Percentiles rank a stretch among this genome's conserved stretches.
These are phyloP conservation scores for Xestoiulus laeticollis DNA, from an alignment of 2,888 invertebrate species.

Conservation along the genomic window DNA sequence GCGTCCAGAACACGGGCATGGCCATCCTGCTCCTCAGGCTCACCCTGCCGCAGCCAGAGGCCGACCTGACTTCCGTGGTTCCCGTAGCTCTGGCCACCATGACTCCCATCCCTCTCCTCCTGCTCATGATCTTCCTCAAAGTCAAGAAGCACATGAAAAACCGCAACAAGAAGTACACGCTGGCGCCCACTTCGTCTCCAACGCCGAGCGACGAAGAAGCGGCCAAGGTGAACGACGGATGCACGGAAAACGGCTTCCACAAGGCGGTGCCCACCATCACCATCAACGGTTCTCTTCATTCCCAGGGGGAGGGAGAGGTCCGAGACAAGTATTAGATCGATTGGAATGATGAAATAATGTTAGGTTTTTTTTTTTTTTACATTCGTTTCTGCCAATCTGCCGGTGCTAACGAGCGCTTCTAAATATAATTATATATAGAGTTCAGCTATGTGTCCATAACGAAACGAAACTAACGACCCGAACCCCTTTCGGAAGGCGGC, in stretches of 20 bases:
- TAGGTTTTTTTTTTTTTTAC: neutral
- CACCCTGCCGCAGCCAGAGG: constrained; percentile 83
- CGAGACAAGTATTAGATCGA: neutral
- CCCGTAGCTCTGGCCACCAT: constrained; percentile 92
- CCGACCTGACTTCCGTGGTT: constrained; percentile 88
- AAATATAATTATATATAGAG: too few relatives aligned
- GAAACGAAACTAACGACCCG: too few relatives aligned
- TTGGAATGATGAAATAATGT: too few relatives aligned
- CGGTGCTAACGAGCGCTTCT: too few relatives aligned
- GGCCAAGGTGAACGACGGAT: neutral
- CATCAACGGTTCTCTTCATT: neutral
- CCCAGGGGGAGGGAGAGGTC: neutral
- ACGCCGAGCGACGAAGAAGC: constrained; percentile 46
- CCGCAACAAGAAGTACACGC: neutral
- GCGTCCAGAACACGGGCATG: constrained; percentile 93
- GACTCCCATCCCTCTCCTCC: constrained; percentile 86
- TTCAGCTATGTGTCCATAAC: too few relatives aligned
- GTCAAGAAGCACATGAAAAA: neutral
- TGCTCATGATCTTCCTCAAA: constrained; percentile 58
- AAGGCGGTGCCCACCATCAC: neutral
- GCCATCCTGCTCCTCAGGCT: constrained; percentile 86
- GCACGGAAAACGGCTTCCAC: neutral
- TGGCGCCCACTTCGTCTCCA: constrained; percentile 31
- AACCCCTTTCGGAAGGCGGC: too few relatives aligned
- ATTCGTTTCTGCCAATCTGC: too few relatives aligned